These are phyloP conservation scores for Toxostoma redivivum DNA, from an alignment of 2,113 vertebrate genomes.

Conservation along the genomic window DNA sequence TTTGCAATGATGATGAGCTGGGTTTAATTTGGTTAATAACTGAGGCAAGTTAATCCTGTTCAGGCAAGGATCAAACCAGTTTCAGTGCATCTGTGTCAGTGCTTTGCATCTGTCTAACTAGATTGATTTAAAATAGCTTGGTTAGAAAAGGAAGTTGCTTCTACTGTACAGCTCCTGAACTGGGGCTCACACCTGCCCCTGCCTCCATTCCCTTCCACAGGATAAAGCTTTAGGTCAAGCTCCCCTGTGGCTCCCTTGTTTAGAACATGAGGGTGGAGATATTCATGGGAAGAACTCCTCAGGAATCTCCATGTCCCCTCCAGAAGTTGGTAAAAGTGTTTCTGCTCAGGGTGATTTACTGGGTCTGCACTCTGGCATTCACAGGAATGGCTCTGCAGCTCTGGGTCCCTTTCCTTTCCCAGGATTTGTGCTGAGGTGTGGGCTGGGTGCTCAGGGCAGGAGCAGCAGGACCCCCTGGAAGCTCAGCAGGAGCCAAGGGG, in stretches of 20 bases:
- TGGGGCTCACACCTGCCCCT: neutral
- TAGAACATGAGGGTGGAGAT: neutral
- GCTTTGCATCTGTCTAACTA: slow-evolving; percentile 18
- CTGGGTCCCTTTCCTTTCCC: neutral
- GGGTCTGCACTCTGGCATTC: neutral
- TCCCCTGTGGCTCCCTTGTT: neutral
- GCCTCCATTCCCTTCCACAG: neutral
- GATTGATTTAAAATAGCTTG: neutral
- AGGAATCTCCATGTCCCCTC: neutral
- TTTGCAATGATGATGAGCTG: slow-evolving; percentile 16
- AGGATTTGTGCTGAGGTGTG: neutral
- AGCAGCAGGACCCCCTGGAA: accelerated
- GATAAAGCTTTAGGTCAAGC: neutral
- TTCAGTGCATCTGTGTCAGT: slow-evolving; percentile 3
- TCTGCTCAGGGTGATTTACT: neutral
- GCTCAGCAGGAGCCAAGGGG: neutral
- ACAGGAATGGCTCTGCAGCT: neutral
- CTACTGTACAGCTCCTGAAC: neutral
- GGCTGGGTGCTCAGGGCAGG: neutral
- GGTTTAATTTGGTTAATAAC: slow-evolving; percentile 44
- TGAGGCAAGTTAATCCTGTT: slow-evolving; percentile 45
- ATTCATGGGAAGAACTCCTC: accelerated
- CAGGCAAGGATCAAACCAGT: slow-evolving; percentile 38
- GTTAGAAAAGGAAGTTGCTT: neutral
- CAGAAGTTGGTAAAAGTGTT: neutral